phyloP scores from a whole-genome alignment of 2,797 vertebrate species.

The Chromis chromis region DNA sequence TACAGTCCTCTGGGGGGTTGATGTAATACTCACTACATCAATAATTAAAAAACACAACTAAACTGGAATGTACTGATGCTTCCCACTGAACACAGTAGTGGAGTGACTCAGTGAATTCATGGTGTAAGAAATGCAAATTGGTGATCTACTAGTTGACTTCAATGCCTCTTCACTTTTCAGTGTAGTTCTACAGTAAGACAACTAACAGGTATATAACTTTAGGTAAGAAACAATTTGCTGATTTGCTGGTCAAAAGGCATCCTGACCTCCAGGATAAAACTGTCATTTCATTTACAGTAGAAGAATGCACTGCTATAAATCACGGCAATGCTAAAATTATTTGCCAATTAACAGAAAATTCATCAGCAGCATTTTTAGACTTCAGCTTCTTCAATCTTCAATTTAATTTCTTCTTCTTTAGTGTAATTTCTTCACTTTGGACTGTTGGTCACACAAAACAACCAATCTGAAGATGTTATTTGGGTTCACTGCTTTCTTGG shows the following conservation, averaged over 20 bases:
- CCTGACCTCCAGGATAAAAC: background rate
- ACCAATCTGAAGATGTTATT: background rate
- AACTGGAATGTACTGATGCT: constrained; percentile 51
- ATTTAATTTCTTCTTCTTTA: no score
- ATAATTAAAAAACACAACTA: constrained; percentile 10
- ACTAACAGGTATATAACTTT: background rate
- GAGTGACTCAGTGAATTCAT: background rate
- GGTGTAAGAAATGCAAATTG: background rate
- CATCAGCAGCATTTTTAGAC: background rate
- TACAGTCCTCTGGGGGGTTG: constrained; percentile 1
- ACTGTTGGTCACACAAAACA: no score
- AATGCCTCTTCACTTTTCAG: background rate
- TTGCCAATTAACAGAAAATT: no score
- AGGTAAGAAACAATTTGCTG: background rate
- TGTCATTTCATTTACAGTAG: background rate
- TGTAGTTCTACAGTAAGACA: background rate
- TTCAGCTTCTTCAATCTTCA: background rate
- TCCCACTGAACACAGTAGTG: constrained; percentile 52
- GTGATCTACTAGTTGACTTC: background rate
- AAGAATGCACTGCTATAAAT: no score
- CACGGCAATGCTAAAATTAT: no score
- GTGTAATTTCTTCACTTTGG: no score
- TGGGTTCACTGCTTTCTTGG: background rate
- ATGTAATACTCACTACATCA: constrained; percentile 32
- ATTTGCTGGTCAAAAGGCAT: constrained; percentile 46